A percentile compares a stretch with the other conserved stretches of the same genome.
Evolutionary conservation across 23 tunicate genomes (phyloP).

Genomic region (Trididemnum clinides): DNA sequence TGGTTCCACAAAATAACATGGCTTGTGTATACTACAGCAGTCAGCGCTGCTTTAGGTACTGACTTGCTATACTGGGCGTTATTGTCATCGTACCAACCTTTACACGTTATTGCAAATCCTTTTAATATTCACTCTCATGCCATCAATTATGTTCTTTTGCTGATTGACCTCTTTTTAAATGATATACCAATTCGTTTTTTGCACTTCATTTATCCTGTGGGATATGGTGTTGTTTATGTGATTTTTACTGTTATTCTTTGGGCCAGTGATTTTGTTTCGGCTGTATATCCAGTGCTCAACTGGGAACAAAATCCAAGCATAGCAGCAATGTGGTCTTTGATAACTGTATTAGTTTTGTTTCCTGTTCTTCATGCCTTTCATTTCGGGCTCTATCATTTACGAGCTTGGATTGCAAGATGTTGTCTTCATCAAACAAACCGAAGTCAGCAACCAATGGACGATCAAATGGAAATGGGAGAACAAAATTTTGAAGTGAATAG

Average conservation of each 20-base stretch:
- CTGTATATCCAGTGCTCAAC: conserved; percentile 47
- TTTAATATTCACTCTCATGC: conserved; percentile 65
- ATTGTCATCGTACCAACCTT: neutral
- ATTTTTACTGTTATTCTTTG: conserved; percentile 71
- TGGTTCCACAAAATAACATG: conserved; percentile 67
- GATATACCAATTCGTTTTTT: conserved; percentile 43
- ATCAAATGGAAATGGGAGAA: conserved; percentile 3
- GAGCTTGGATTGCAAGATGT: neutral
- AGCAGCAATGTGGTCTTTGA: conserved; percentile 20
- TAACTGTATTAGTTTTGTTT: neutral
- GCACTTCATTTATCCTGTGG: conserved; percentile 51
- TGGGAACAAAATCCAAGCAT: conserved; percentile 54
- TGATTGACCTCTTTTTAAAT: conserved; percentile 50
- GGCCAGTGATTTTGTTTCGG: conserved; percentile 46
- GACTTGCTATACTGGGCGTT: conserved; percentile 61
- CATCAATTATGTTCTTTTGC: conserved; percentile 45
- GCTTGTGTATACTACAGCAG: conserved; percentile 41
- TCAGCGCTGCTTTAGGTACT: conserved; percentile 27
- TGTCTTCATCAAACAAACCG: neutral
- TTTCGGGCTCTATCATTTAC: conserved; percentile 40
- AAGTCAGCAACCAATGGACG: neutral
- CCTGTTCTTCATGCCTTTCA: conserved; percentile 47
- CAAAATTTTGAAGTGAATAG: no score
- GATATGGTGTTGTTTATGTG: conserved; percentile 51
- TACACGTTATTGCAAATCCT: conserved; percentile 1